Conservation (phyloP, 2,888 invertebrate genomes). For the Pheosia tremula region DNA sequence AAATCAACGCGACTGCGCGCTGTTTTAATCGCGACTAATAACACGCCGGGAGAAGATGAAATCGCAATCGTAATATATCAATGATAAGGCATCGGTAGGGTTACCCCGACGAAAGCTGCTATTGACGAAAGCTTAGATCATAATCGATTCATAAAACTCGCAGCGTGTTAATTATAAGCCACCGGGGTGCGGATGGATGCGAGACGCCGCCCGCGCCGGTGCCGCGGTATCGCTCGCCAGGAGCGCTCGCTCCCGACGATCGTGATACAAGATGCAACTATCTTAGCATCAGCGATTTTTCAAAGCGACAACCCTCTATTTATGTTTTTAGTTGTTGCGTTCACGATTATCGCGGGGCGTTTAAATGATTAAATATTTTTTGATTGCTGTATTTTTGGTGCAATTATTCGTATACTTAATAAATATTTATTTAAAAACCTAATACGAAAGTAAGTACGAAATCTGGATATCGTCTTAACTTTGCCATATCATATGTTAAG, state of each 20-base stretch:
- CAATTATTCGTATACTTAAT: no score
- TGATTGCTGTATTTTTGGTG: constrained; percentile 1
- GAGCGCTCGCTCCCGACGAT: constrained; percentile 61
- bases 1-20: constrained; percentile 57
- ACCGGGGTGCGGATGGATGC: constrained; percentile 72
- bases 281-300: constrained; percentile 71
- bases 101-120: constrained; percentile 76
- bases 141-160: constrained; percentile 84
- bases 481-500: no score
- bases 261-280: constrained; percentile 66
- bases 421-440: no score
- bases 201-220: constrained; percentile 38
- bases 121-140: constrained; percentile 84
- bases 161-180: constrained; percentile 84
- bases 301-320: constrained; percentile 69
- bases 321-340: constrained; percentile 51
- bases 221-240: constrained; percentile 42
- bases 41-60: constrained; percentile 69
- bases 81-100: constrained; percentile 73
- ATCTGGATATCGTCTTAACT: no score
- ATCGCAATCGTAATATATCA: constrained; percentile 83
- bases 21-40: constrained; percentile 74
- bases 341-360: constrained; percentile 65
- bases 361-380: constrained; percentile 48
- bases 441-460: no score